A percentile compares a stretch with the other conserved stretches of the same genome.
Conservation (phyloP, 2,113 vertebrate genomes). For the Noctilio leporinus region DNA sequence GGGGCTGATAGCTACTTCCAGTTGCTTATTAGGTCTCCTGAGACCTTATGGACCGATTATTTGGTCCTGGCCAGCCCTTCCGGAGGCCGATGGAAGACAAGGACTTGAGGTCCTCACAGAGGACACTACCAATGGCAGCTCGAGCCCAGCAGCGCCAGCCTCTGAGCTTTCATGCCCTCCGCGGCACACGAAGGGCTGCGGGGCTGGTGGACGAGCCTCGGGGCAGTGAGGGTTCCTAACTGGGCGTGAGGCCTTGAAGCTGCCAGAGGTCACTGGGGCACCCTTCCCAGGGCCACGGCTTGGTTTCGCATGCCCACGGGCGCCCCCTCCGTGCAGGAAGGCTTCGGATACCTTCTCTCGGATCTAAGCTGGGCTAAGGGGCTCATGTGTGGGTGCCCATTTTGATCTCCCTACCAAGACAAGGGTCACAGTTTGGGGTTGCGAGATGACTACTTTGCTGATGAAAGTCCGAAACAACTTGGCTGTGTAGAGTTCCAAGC, state of each 20-base stretch:
- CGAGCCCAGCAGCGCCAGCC: not conserved
- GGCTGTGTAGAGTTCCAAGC: not conserved
- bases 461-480: not conserved
- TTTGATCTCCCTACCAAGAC: not conserved
- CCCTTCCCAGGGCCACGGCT: not conserved
- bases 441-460: not conserved
- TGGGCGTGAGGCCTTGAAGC: fast-evolving
- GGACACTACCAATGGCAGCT: not conserved
- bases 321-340: fast-evolving
- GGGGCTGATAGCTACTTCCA: fast-evolving
- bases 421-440: not conserved
- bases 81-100: not conserved
- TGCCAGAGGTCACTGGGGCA: not conserved
- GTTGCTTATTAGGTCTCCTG: not conserved
- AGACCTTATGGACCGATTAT: not conserved
- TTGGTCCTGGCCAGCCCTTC: not conserved
- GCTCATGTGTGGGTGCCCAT: not conserved
- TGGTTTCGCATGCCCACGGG: fast-evolving
- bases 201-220: fast-evolving
- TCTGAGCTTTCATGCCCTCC: not conserved
- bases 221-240: not conserved
- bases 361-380: not conserved
- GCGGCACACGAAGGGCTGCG: fast-evolving
- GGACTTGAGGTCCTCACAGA: fast-evolving
- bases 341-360: no score